phyloP scores from a whole-genome alignment of 1,140 invertebrate genomes.

The Bombus sibiricus region DNA sequence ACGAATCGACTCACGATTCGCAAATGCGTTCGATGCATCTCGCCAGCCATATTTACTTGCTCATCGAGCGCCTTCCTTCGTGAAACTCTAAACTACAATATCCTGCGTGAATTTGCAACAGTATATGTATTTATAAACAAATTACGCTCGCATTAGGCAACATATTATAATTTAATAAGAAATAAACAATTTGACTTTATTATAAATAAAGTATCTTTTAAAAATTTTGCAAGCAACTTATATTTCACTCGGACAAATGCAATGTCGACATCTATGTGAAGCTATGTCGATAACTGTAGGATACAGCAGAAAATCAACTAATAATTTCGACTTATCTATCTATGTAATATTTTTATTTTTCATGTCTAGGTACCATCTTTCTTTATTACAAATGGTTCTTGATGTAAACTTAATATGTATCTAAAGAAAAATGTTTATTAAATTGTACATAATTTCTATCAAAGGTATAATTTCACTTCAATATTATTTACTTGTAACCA shows the following conservation, averaged over 20 bases:
- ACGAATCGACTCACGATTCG: conserved; percentile 30
- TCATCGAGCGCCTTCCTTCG: not conserved
- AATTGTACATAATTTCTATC: not conserved
- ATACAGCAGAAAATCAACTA: not conserved
- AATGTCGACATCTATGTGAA: not conserved
- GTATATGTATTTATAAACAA: not conserved
- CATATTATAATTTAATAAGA: not conserved
- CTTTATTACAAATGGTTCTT: not conserved
- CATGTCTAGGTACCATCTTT: not conserved
- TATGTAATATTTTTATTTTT: not conserved
- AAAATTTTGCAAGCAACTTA: not conserved
- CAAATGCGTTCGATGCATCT: conserved; percentile 34
- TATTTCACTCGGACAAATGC: not conserved
- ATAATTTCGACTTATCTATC: not conserved
- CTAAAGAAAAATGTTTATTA: not conserved
- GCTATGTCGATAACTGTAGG: no score
- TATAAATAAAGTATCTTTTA: not conserved
- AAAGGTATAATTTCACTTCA: not conserved
- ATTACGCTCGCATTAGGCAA: not conserved
- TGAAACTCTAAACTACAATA: not conserved
- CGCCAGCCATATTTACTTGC: conserved; percentile 16
- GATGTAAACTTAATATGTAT: not conserved
- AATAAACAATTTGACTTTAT: not conserved
- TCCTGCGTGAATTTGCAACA: not conserved
- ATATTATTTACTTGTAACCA: not conserved